Base-by-base conservation (phyloP, 2,113 vertebrate genomes). In the Xyrauchen texanus region DNA sequence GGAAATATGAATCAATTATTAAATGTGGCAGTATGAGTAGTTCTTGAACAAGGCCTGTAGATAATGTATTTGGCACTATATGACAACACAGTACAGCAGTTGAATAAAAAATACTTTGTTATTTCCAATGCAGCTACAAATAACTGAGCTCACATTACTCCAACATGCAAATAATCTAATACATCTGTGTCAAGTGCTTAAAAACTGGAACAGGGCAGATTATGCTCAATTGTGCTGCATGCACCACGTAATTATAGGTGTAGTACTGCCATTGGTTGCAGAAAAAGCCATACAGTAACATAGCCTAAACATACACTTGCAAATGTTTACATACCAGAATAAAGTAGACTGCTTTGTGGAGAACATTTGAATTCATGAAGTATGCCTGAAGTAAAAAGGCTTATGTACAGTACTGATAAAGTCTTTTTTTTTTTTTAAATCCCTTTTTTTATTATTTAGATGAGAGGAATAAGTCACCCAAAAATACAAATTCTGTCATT, bases 41-140 rank as follows among this genome's bases (percentile, higher is more conserved):
- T 34, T 34, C 21, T 34, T 34, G 21, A 34, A 34, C 1, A 74
- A 74, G 60, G 57, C 46, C 15, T 74, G 45, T 42, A 34, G 58
- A 58, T 74, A 46, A 74, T 74, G 16, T 51, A 34, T 74, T 74
- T 74, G 71, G 71, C 71, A 74, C 71, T 51, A 7, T 47, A 34
- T 6, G 62, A 6, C 5, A 45, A 45, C 21, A 34, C 21, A 34
- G 53, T 46, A 58, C 2, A 60, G 69, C 51, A 55, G 51, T 55
- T 7, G 8, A 15, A 42, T 10, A 21, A 68, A 68, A 72, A 52
- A 55, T 1, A 34, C 21, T 34, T 34, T 34, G 21, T 34, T 34
- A 34, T 34, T 34, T 34, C 21, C 21, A 34, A 34, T 34, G 21
- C 21, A 34, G 21, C 21, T 34, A 34, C 21, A 34, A 34, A 3